A percentile compares a stretch with the other conserved stretches of the same genome.
Evolutionary conservation across 1,140 invertebrate genomes (phyloP).

Genomic region (Macrosteles quadrilineatus): DNA sequence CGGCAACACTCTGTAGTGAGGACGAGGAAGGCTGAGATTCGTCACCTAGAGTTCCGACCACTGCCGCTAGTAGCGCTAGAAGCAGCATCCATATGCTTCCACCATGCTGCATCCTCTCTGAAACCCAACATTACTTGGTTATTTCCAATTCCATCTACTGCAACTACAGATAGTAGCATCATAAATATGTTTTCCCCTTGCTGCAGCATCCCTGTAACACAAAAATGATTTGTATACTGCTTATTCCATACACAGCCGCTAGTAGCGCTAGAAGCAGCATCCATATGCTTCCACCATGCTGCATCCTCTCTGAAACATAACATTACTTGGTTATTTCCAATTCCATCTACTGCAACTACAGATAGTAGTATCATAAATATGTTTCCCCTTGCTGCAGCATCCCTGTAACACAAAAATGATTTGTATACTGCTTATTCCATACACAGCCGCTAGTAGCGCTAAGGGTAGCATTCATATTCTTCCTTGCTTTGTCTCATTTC

Average conservation of each 20-base stretch:
- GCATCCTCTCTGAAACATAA: conserved; percentile 5
- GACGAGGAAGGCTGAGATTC: not conserved
- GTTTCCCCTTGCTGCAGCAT: no score
- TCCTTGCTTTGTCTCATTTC: not conserved
- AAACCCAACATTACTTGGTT: no score
- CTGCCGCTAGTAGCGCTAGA: conserved; percentile 12
- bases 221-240: no score
- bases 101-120: conserved; percentile 15
- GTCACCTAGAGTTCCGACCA: not conserved
- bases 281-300: not conserved
- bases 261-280: conserved; percentile 19
- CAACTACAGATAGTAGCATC: no score
- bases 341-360: no score
- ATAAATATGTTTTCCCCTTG: no score
- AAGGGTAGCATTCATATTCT: not conserved
- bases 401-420: no score
- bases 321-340: no score
- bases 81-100: conserved; percentile 6
- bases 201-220: no score
- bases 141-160: no score
- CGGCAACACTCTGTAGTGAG: conserved; percentile 6
- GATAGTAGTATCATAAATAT: no score
- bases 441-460: conserved; percentile 11
- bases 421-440: not conserved
- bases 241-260: not conserved